These are phyloP conservation scores for Acrobasis suavella DNA, from an alignment of 2,888 invertebrate genomes.

Conservation along the genomic window DNA sequence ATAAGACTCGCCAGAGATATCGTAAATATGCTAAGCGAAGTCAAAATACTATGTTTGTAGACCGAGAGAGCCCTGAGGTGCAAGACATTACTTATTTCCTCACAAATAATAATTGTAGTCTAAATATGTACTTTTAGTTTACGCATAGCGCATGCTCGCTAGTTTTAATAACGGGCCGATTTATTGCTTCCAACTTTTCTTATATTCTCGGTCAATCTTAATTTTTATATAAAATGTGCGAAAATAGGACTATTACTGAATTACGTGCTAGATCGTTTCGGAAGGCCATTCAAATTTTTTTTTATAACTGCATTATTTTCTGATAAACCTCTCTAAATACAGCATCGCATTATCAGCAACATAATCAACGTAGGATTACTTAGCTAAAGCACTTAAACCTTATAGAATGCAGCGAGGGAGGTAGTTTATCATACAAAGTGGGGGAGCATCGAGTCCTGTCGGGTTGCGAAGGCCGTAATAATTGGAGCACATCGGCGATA, in stretches of 20 bases:
- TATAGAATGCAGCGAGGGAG: conserved; percentile 10
- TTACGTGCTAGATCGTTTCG: too few relatives aligned
- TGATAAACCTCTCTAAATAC: too few relatives aligned
- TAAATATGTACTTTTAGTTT: background rate
- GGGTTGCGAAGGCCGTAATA: conserved; percentile 62
- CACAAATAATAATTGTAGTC: background rate
- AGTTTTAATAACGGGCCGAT: too few relatives aligned
- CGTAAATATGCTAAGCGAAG: too few relatives aligned
- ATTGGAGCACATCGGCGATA: conserved; percentile 68
- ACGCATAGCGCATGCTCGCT: background rate
- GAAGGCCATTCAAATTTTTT: too few relatives aligned
- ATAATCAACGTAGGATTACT: background rate
- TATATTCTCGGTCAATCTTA: too few relatives aligned
- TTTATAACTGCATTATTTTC: background rate
- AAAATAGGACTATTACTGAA: too few relatives aligned
- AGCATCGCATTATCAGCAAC: background rate
- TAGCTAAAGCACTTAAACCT: conserved; percentile 18
- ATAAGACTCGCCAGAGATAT: too few relatives aligned
- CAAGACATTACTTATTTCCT: conserved; percentile 29
- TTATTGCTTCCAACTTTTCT: too few relatives aligned
- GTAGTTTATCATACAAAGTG: conserved; percentile 13
- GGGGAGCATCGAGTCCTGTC: conserved; percentile 45
- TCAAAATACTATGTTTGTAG: too few relatives aligned
- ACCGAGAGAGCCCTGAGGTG: too few relatives aligned
- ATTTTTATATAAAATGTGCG: too few relatives aligned